Evolutionary conservation across 2,797 vertebrate genomes (phyloP), one percentile per base, ranked within the genome.

Genomic region (Hippocampus kuda): DNA sequence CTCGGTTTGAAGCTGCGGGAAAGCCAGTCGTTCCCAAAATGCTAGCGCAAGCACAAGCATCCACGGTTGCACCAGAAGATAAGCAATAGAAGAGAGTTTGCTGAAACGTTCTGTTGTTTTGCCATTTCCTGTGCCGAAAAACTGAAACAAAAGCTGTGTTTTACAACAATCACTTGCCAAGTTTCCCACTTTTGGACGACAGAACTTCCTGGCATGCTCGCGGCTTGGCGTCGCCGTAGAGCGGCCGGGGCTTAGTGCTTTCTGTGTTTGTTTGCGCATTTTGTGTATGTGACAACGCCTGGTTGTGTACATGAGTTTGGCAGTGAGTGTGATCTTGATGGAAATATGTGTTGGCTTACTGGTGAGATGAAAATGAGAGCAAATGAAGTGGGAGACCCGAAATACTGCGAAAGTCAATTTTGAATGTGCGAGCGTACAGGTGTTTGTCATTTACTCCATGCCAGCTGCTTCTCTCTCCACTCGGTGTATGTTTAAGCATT

Each of bases 351-450:
- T 74, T 80, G 78, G 80, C 72, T 80, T 59, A 44, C 73, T 83
- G 75, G 77, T 69, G 73, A 79, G 65, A 74, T 80, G 57, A 60
- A 77, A 85, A 83, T 77, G 66, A 71, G 70, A 80, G 75, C 75
- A 75, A 83, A 80, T 75, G 44, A 72, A 72, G 79, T 79, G 73
- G 68, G 75, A 77, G 75, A 70, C 67, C 64, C 70, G 74, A 62
- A 78, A 72, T 75, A 70, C 67, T 70, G 73, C 67, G 73, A 79
- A 78, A 81, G 75, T 71, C 76, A 77, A 69, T 85, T 83, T 68
- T 77, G 51, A 62, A 49, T 75, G 74, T 81, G 78, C 82, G 72
- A 79, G 77, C 84, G 76, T 89, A 80, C 84, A 89, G 86, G 87
- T 89, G 86, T 80, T 71, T 54, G 30, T 42, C 61, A 64, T 80